phyloP scores from a whole-genome alignment of 2,888 invertebrate species.

The Tipula vernalis region DNA sequence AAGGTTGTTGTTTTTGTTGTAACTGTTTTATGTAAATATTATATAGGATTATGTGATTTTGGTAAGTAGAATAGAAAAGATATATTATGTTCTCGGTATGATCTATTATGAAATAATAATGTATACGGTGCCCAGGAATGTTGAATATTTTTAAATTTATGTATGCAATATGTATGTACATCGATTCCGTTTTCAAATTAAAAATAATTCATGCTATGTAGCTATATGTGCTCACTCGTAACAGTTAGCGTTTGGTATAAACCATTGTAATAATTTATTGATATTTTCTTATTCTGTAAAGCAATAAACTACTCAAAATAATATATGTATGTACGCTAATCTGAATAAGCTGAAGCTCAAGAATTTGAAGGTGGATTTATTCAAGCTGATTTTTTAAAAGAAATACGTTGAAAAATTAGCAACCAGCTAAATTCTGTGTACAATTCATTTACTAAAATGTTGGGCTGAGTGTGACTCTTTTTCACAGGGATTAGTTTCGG shows the following conservation, averaged over 20 bases:
- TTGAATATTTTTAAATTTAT: not conserved
- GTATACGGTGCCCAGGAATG: not conserved
- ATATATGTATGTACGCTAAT: too few species aligned
- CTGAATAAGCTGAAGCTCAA: too few species aligned
- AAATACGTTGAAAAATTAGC: too few species aligned
- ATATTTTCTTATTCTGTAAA: not conserved
- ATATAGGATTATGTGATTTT: not conserved
- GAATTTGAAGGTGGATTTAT: too few species aligned
- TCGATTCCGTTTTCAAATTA: not conserved
- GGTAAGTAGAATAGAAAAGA: not conserved
- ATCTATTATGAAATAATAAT: not conserved
- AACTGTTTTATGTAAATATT: not conserved
- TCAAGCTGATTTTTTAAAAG: too few species aligned
- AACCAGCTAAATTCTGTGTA: too few species aligned
- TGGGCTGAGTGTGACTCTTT: too few species aligned
- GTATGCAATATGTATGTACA: not conserved
- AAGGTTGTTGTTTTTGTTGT: not conserved
- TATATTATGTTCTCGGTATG: not conserved
- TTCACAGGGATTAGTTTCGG: too few species aligned
- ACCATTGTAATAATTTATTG: not conserved
- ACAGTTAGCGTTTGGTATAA: not conserved
- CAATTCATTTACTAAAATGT: too few species aligned
- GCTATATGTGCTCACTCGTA: not conserved
- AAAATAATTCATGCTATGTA: not conserved
- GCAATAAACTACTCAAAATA: not conserved